Evolutionary conservation across 2,797 vertebrate species (phyloP), one percentile per base, ranked within the genome.

Genomic region (Carcharodon carcharias): DNA sequence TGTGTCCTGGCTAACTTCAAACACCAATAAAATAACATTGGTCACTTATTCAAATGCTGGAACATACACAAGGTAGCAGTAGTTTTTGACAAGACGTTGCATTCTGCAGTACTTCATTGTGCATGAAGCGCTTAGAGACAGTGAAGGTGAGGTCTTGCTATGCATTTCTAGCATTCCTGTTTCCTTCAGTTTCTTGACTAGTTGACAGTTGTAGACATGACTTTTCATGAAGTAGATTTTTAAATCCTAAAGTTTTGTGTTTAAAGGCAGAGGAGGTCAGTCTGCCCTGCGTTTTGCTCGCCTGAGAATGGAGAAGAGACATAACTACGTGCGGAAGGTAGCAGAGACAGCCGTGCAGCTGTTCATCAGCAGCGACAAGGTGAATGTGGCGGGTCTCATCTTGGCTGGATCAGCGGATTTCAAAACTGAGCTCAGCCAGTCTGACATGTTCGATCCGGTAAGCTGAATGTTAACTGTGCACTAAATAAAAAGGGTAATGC

Each of bases 361-460:
- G 54, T 99, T 99, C 97, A 99, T 99, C 97, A 99, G 99, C 96
- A 99, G 99, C 0, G 99, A 99, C 98, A 99, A 99, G 98, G 99
- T 99, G 97, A 99, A 99, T 96, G 99, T 99, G 97, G 99, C 99
- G 26, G 99, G 99, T 97, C 99, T 99, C 96, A 99, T 99, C 96
- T 98, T 99, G 97, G 99, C 99, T 96, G 99, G 99, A 23, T 99
- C 99, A 56, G 99, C 99, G 12, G 99, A 99, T 97, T 99, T 99
- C 97, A 99, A 99, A 98, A 99, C 99, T 0, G 99, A 99, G 97
- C 98, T 99, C 96, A 99, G 99, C 97, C 99, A 99, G 82, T 99
- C 99, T 4, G 99, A 99, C 98, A 99, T 99, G 99, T 99, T 99
- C 97, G 99, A 99, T 97, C 99, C 99, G 98, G 99, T 99, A 98